A percentile compares a stretch with the other conserved stretches of the same genome.
phyloP scores from a whole-genome alignment of 2,113 vertebrate species.

The Myxocyprinus asiaticus region DNA sequence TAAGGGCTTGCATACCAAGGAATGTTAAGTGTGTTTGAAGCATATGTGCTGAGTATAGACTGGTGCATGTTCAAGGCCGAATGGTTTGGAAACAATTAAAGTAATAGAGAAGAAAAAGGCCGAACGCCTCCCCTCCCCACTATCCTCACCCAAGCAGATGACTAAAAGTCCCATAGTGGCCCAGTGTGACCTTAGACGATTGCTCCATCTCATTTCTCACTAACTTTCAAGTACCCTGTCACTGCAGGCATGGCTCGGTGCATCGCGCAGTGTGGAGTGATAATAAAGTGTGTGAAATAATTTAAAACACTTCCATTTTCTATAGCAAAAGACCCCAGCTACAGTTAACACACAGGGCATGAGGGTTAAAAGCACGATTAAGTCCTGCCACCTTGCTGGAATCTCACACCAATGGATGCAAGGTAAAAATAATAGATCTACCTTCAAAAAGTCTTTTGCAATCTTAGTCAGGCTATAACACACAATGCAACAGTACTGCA shows the following conservation, averaged over 20 bases:
- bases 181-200: conserved; percentile 16
- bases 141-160: conserved; percentile 32
- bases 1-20: conserved; percentile 57
- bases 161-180: conserved; percentile 39
- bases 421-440: background rate
- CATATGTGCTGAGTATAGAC: conserved; percentile 53
- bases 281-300: background rate
- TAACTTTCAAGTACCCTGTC: background rate
- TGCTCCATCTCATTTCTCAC: conserved; percentile 29
- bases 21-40: conserved; percentile 58
- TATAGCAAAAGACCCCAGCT: background rate
- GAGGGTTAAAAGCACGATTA: conserved; percentile 43
- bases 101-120: conserved; percentile 43
- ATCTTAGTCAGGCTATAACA: background rate
- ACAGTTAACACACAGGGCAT: background rate
- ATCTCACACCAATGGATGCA: background rate
- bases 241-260: background rate
- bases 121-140: background rate
- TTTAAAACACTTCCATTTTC: conserved; percentile 16
- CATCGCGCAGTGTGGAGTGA: background rate
- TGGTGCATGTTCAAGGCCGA: conserved; percentile 51
- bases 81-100: conserved; percentile 60
- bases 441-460: background rate
- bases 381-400: conserved; percentile 25
- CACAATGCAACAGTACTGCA: background rate